Evolutionary conservation across 1,140 invertebrate genomes (phyloP).

Genomic region (Drosophila ananassae): DNA sequence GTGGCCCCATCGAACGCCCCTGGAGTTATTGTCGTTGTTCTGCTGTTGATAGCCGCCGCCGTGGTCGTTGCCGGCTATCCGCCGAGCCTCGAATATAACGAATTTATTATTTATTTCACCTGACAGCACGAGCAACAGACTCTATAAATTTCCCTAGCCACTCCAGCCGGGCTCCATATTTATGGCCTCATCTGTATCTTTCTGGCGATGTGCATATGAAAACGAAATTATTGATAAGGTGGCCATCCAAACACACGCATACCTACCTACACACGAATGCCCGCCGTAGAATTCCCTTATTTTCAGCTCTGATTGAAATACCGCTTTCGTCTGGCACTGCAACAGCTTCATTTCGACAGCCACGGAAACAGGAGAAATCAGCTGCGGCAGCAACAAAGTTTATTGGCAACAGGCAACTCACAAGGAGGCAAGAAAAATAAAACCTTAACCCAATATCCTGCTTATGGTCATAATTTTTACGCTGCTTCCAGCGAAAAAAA

Average conservation of each 20-base stretch:
- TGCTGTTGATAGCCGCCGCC: conserved; percentile 57
- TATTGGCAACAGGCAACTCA: conserved; percentile 37
- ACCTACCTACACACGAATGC: neutral
- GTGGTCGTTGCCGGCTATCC: conserved; percentile 29
- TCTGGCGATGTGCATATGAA: conserved; percentile 60
- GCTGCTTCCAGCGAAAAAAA: conserved; percentile 38
- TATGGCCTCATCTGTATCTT: conserved; percentile 63
- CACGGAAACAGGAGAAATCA: conserved; percentile 46
- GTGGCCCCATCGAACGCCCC: conserved; percentile 73
- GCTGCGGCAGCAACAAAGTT: conserved; percentile 60
- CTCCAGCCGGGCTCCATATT: conserved; percentile 56
- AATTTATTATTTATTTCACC: conserved; percentile 84
- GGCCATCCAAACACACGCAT: neutral
- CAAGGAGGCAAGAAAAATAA: conserved; percentile 35
- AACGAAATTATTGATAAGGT: conserved; percentile 76
- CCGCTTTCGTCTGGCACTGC: conserved; percentile 41
- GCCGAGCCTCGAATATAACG: conserved; percentile 65
- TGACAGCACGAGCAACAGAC: conserved; percentile 79
- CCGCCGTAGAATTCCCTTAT: conserved; percentile 18
- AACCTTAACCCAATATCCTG: conserved; percentile 82
- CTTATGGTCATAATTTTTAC: conserved; percentile 75
- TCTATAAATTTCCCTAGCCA: conserved; percentile 82
- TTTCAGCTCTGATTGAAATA: conserved; percentile 68
- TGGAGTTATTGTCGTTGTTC: conserved; percentile 55
- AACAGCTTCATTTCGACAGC: conserved; percentile 71